A percentile compares a stretch with the other conserved stretches of the same genome.
phyloP scores from a whole-genome alignment of 2,888 invertebrate genomes.

The Uropetala carovei region DNA sequence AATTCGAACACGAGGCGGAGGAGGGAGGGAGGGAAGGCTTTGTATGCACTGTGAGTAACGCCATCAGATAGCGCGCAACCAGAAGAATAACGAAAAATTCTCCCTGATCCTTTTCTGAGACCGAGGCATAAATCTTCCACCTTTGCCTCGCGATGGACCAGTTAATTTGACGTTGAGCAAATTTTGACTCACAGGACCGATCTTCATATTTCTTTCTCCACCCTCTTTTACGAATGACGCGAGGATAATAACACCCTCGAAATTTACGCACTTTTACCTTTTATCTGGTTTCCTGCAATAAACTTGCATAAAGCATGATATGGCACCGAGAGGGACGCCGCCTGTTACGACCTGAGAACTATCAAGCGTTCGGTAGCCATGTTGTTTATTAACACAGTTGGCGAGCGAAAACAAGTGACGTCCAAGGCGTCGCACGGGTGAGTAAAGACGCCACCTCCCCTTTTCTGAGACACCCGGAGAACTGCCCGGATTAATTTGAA shows the following conservation, averaged over 20 bases:
- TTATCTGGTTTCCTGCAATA: slow-evolving; percentile 2
- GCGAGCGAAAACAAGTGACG: not conserved
- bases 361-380: not conserved
- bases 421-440: not conserved
- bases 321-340: not conserved
- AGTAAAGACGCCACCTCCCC: not conserved
- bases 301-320: not conserved
- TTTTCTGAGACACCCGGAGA: not conserved
- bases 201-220: not conserved
- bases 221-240: not conserved
- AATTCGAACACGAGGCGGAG: too few relatives aligned
- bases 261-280: not conserved
- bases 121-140: not conserved
- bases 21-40: too few relatives aligned
- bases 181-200: not conserved
- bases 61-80: too few relatives aligned
- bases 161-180: not conserved
- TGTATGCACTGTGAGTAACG: too few relatives aligned
- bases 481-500: not conserved
- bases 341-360: not conserved
- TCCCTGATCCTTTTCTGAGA: too few relatives aligned
- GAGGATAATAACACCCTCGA: not conserved
- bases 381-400: not conserved
- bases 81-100: too few relatives aligned
- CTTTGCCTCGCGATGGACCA: not conserved